Base-by-base conservation (phyloP, 2,113 vertebrate genomes). In the Sprattus sprattus region DNA sequence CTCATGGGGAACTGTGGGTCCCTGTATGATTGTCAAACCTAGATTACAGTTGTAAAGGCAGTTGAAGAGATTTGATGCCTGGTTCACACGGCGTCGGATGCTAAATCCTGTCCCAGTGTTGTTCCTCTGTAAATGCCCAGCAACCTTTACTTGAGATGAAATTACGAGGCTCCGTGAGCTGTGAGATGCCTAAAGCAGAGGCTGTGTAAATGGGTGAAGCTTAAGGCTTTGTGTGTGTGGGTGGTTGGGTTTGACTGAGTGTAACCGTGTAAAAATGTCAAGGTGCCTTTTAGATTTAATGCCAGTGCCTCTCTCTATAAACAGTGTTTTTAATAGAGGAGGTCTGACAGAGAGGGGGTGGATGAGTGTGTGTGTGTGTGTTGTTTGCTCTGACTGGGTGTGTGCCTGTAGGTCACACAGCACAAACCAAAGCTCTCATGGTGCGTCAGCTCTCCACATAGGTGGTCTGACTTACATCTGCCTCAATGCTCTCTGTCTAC, bases 261-360 rank as follows among this genome's bases (percentile, higher is more conserved):
- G 57, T 39, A 3, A 13, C 71, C 3, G 25, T 78, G 28, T 32
- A 78, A 39, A 78, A 78, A 39, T 78, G 71, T 71, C 71, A 78
- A 78, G 32, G 28, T 39, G 28, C 71, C 67, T 78, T 32, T 49
- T 78, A 11, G 9, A 44, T 39, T 78, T 78, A 16, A 13, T 44
- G 71, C 25, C 71, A 78, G 71, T 78, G 11, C 13, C 71, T 75
- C 28, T 15, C 71, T 75, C 32, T 75, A 75, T 39, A 75, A 39
- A 75, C 25, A 5, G 20, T 81, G n/a, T 44, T 20, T 78, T 78
- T 78, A 78, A 78, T 39, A 78, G 25, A 32, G 11, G 10, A 10
- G 60, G 32, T 84, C 25, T 75, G 10, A 16, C 45, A 84, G 20
- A 81, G 80, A 84, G 25, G 11, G 57, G 57, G 64, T 90, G 84